Base-by-base conservation (phyloP, 2,797 vertebrate genomes). In the Notolepis coatsorum region DNA sequence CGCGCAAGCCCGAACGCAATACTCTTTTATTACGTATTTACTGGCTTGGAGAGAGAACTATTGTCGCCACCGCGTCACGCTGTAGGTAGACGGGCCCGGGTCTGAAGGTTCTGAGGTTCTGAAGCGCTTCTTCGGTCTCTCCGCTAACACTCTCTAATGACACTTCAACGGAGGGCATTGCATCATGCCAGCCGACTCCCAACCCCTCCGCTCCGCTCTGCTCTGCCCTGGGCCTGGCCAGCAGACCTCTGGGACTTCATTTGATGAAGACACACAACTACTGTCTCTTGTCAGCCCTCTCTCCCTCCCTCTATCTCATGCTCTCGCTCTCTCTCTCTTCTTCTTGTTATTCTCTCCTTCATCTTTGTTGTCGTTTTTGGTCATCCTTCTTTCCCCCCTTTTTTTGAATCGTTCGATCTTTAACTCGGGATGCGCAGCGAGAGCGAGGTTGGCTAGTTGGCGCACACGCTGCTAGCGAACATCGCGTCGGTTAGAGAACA, bases 241-340 rank as follows among this genome's bases (percentile, higher is more conserved):
- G 77, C 82, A 77, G 81, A 81, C 88, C 80, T 84, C 73, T 51
- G 88, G 85, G 86, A 86, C 63, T 84, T 10, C 37, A 3, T 55
- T 27, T 42, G 38, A 20, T 17, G 23, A n/a, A n/a, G 24, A 42
- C 6, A 7, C 52, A 42, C 12, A 17, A 7, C 8, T 7, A 38
- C 30, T n/a, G 20, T 5, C 31, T 38, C 15, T 37, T n/a, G n/a
- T 37, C 35, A 5, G 15, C 61, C 67, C 61, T 52, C 67, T 53
- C 42, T 63, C 68, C 60, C 59, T 75, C 65, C 58, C 13, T 64
- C 49, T 30, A 45, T 35, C 67, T 48, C 66, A 63, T 59, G 65
- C 67, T 62, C 60, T 50, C n/a, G 25, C 0, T 53, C 13, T 10
- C 55, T 39, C 65, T 66, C 49, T 38, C 30, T 24, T 50, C 43